Evolutionary conservation across 2,797 vertebrate species (phyloP).

Genomic region (Myotis daubentonii): DNA sequence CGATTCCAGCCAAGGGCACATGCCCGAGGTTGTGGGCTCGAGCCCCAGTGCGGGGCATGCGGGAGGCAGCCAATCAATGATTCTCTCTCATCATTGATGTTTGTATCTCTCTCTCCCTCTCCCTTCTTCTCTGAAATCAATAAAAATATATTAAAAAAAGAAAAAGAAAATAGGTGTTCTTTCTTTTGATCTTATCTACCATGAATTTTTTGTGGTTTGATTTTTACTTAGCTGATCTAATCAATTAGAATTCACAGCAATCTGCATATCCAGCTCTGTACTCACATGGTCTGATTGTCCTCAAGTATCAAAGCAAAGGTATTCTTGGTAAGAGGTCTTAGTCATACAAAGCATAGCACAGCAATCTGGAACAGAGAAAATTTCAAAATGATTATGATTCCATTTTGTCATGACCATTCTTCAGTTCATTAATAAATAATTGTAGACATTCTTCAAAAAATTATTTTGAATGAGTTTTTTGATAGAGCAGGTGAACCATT

Average conservation of each 20-base stretch:
- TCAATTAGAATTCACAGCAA: background rate
- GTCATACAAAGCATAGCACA: conserved; percentile 8
- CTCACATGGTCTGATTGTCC: background rate
- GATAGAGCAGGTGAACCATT: background rate
- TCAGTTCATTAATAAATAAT: background rate
- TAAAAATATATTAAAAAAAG: too few relatives aligned
- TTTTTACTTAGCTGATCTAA: conserved; percentile 6
- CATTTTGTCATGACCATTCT: background rate
- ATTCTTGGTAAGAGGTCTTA: background rate
- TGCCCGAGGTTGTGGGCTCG: too few relatives aligned
- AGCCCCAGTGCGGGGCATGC: too few relatives aligned
- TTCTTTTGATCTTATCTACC: background rate
- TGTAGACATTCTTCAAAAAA: conserved; percentile 3
- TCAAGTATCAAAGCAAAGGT: background rate
- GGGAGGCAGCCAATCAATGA: too few relatives aligned
- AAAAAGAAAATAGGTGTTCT: background rate
- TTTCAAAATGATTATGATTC: background rate
- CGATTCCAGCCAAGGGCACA: too few relatives aligned
- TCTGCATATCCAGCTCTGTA: background rate
- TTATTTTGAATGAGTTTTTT: background rate
- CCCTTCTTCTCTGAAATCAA: too few relatives aligned
- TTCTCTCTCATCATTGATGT: too few relatives aligned
- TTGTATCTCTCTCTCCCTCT: too few relatives aligned
- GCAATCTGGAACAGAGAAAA: conserved; percentile 23
- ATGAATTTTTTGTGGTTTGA: background rate